phyloP scores from a whole-genome alignment of 2,797 vertebrate species.

The Perodicticus potto region DNA sequence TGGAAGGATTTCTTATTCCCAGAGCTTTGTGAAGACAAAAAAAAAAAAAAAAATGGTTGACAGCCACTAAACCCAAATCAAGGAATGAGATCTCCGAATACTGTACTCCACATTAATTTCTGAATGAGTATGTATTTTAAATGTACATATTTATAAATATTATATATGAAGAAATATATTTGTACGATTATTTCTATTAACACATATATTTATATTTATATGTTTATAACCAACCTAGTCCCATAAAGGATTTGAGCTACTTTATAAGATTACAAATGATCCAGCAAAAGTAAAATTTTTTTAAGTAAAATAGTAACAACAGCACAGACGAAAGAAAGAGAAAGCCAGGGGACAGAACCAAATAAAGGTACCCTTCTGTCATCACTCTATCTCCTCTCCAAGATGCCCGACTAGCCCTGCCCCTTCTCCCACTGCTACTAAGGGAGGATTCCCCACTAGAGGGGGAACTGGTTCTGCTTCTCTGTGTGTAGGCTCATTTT shows the following conservation, averaged over 20 bases:
- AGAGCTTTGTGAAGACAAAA: slow-evolving; percentile 10
- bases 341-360: background rate
- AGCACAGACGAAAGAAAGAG: background rate
- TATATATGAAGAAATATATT: background rate
- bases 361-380: background rate
- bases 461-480: background rate
- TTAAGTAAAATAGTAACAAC: background rate
- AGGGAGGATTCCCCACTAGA: background rate
- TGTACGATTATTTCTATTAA: slow-evolving; percentile 31
- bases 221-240: slow-evolving; percentile 6
- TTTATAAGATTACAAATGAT: slow-evolving; percentile 27
- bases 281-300: background rate
- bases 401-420: background rate
- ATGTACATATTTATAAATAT: slow-evolving; percentile 5
- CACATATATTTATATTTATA: background rate
- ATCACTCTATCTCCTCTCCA: background rate
- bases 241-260: slow-evolving; percentile 2
- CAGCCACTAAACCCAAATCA: slow-evolving; percentile 32
- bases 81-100: background rate
- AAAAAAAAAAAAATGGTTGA: background rate
- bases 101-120: background rate
- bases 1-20: slow-evolving; percentile 2
- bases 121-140: background rate
- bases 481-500: slow-evolving; percentile 1
- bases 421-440: background rate